Evolutionary conservation across 2,113 vertebrate species (phyloP), one percentile per base, ranked within the genome.

Genomic region (Petromus typicus): DNA sequence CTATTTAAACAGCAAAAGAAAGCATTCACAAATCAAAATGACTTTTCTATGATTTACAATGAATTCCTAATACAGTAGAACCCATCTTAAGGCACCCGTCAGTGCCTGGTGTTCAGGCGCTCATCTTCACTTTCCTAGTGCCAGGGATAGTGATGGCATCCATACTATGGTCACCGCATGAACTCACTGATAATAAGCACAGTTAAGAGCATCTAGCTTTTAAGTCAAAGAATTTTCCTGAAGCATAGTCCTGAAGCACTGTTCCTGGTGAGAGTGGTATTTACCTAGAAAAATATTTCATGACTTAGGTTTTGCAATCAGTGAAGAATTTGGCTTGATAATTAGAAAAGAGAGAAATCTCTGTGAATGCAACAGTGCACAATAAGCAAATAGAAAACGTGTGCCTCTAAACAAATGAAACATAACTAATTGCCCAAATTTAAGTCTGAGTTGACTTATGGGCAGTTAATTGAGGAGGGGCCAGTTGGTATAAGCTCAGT

Each of bases 221-320:
- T 34, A 37, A 75, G 73, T 84, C n/a, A 86, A 5, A 69, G 51
- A 6, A 22, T 71, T 34, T 67, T 54, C 6, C 34, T 85, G 7
- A 17, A 82, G 3, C 20, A 40, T 18, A 45, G 59, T 40, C 34
- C 59, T 64, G 20, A 75, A 76, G 54, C 89, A 30, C 3, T 48
- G 30, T 37, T 2, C 9, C 12, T 59, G 14, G 13, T 63, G 82
- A 56, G 61, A 90, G 20, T 40, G 2, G 9, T n/a, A 34, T 85
- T 89, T 85, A 67, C 61, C 7, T 61, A 92, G 57, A 80, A 89
- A 89, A 69, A 25, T 7, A 54, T 66, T 75, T 71, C 12, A 40
- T 86, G 43, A 90, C 51, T 73, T 32, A 59, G 13, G 22, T 79
- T 75, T 91, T 81, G 14, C 85, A 82, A 91, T 93, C 27, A 91